These are phyloP conservation scores for Steinernema khuongi DNA, from an alignment of 1,140 invertebrate species.

Conservation along the genomic window DNA sequence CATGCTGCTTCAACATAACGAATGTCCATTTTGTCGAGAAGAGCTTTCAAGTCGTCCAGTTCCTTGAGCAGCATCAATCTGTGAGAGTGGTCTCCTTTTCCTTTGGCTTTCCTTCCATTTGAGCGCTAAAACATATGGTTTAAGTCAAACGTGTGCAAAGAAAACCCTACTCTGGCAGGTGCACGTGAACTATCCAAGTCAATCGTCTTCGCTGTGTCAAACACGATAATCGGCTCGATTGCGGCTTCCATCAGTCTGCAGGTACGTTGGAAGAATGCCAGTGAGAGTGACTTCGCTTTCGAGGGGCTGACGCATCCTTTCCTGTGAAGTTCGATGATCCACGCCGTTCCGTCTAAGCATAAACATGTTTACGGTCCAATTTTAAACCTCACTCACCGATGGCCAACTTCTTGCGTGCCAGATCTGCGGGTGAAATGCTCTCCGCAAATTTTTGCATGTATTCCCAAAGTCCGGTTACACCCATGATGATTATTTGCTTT, in stretches of 20 bases:
- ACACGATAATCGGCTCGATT: conserved; percentile 29
- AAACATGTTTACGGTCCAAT: neutral
- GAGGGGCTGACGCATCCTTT: conserved; percentile 8
- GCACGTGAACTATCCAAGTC: neutral
- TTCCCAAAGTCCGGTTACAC: conserved; percentile 23
- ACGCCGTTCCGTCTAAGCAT: conserved; percentile 25
- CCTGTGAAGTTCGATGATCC: conserved; percentile 24
- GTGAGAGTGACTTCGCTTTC: conserved; percentile 9
- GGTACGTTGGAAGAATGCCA: conserved; percentile 9
- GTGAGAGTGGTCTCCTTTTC: neutral
- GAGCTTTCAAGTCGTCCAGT: neutral
- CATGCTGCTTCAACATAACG: conserved; percentile 20
- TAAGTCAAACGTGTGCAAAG: neutral
- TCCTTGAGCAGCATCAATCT: neutral
- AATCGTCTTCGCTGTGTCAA: conserved; percentile 21
- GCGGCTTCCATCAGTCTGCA: neutral
- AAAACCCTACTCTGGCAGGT: neutral
- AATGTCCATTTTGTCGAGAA: conserved; percentile 22
- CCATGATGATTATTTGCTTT: conserved; percentile 13
- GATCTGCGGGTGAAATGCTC: conserved; percentile 10
- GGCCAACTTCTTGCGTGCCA: conserved; percentile 13
- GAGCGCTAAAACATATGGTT: neutral
- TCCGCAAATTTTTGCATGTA: conserved; percentile 24
- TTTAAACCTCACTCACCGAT: conserved; percentile 11
- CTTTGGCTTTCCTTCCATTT: neutral